Percentiles rank a stretch among this genome's conserved stretches.
These are phyloP conservation scores for Tetraneura akinire DNA, from an alignment of 1,140 invertebrate species.

Conservation along the genomic window DNA sequence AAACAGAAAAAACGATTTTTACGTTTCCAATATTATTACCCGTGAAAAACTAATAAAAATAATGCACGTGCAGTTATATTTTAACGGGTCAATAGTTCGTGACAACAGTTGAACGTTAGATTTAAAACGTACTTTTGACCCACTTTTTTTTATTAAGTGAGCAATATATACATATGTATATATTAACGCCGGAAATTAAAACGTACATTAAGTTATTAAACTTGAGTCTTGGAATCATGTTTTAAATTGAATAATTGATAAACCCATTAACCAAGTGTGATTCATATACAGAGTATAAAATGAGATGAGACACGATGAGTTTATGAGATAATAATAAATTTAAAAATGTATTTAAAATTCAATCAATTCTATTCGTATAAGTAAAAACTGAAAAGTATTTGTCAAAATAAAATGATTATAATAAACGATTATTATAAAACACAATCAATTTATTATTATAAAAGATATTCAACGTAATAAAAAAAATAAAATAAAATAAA, in stretches of 20 bases:
- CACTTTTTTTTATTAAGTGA: slow-evolving; percentile 40
- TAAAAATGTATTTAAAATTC: too few species aligned
- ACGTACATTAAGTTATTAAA: slow-evolving; percentile 40
- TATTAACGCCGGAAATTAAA: slow-evolving; percentile 41
- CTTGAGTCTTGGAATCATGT: not conserved
- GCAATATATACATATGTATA: not conserved
- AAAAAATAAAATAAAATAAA: too few species aligned
- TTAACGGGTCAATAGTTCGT: slow-evolving; percentile 40
- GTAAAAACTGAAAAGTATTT: too few species aligned
- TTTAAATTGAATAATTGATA: slow-evolving; percentile 46
- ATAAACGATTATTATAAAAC: too few species aligned
- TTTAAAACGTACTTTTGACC: slow-evolving; percentile 40
- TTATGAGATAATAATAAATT: too few species aligned
- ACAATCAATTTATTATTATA: too few species aligned
- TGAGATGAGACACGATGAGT: too few species aligned
- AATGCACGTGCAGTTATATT: not conserved
- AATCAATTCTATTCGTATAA: too few species aligned
- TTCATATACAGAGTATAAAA: slow-evolving; percentile 17
- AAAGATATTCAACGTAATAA: too few species aligned
- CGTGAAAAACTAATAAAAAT: slow-evolving; percentile 26
- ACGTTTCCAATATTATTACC: not conserved
- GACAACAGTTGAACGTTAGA: slow-evolving; percentile 23
- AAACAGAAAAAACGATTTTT: too few species aligned
- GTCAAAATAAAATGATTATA: too few species aligned
- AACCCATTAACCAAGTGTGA: slow-evolving; percentile 10